These are phyloP conservation scores for Protophormia terraenovae DNA, from an alignment of 2,888 invertebrate species.

Conservation along the genomic window DNA sequence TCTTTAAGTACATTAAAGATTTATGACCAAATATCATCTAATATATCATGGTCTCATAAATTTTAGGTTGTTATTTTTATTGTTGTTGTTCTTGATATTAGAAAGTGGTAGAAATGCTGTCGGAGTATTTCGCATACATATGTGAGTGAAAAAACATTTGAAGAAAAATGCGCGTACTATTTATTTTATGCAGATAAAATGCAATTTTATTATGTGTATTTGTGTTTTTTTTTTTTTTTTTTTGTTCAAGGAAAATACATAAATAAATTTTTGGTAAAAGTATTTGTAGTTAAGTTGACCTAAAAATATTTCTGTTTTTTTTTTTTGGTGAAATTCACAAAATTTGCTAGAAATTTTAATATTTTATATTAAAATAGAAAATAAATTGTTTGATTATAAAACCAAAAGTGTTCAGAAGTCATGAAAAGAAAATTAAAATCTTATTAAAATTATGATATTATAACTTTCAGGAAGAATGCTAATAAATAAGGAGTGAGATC, in stretches of 20 bases:
- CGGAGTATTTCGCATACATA: not conserved
- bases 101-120: slow-evolving; percentile 41
- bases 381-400: no score
- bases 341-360: not conserved
- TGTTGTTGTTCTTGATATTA: slow-evolving; percentile 7
- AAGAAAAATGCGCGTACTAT: slow-evolving; percentile 7
- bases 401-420: no score
- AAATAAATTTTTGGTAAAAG: not conserved
- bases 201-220: not conserved
- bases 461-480: no score
- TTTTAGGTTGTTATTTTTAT: no score
- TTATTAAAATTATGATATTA: no score
- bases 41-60: slow-evolving; percentile 67
- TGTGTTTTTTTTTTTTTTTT: no score
- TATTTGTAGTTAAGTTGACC: not conserved
- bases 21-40: slow-evolving; percentile 62
- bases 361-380: no score
- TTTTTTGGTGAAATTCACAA: not conserved
- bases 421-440: no score
- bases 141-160: not conserved
- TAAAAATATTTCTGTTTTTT: no score
- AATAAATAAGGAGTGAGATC: no score
- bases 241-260: not conserved
- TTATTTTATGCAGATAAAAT: slow-evolving; percentile 35
- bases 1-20: slow-evolving; percentile 56